Conservation (phyloP, 1,140 invertebrate genomes). For the Ips nitidus region DNA sequence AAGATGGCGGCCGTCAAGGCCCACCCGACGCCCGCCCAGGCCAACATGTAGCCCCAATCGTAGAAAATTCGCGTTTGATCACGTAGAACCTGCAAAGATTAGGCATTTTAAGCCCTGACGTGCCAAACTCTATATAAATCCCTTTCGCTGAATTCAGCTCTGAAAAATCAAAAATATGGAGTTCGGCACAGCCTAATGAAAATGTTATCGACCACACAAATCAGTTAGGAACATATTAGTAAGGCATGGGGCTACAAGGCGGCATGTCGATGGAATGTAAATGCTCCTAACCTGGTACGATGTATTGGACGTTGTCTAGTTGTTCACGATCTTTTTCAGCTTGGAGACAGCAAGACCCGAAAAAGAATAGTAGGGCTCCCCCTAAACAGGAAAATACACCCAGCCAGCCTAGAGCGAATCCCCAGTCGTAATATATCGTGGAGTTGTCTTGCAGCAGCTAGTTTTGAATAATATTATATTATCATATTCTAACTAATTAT, state of each 20-base stretch:
- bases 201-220: constrained; percentile 1
- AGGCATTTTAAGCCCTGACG: constrained; percentile 12
- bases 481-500: neutral
- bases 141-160: neutral
- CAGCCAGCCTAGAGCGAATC: constrained; percentile 81
- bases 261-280: constrained; percentile 1
- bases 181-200: neutral
- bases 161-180: constrained; percentile 6
- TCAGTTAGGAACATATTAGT: neutral
- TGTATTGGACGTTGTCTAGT: constrained; percentile 80
- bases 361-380: constrained; percentile 76
- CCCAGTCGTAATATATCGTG: constrained; percentile 76
- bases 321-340: constrained; percentile 67
- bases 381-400: constrained; percentile 73
- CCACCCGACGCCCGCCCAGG: constrained; percentile 91
- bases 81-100: constrained; percentile 72
- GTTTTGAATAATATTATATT: neutral
- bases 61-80: constrained; percentile 84
- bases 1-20: constrained; percentile 85
- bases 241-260: neutral
- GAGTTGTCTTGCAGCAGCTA: constrained; percentile 73
- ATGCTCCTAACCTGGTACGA: constrained; percentile 74
- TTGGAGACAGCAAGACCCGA: constrained; percentile 74
- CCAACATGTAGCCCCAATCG: constrained; percentile 94
- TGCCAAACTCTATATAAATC: constrained; percentile 17